These are phyloP conservation scores for Hystrix cristata DNA, from an alignment of 2,113 vertebrate species.

Conservation along the genomic window DNA sequence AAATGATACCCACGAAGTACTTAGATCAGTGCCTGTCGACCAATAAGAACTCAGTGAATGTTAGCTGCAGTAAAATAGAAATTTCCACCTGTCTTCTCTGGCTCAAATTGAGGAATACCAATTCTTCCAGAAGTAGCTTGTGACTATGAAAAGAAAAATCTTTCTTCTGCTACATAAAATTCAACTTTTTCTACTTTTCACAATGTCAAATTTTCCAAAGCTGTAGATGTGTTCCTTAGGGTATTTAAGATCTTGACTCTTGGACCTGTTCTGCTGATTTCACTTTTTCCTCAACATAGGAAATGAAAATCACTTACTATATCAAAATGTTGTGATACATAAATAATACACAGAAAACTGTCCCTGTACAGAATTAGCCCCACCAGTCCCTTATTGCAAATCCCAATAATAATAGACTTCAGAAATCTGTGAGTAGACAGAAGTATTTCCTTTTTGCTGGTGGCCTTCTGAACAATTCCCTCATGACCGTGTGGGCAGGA, in stretches of 20 bases:
- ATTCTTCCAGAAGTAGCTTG: neutral
- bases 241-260: neutral
- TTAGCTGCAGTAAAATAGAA: neutral
- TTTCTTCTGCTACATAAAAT: neutral
- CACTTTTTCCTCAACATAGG: neutral
- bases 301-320: neutral
- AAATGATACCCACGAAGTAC: neutral
- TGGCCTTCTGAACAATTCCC: neutral
- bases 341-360: neutral
- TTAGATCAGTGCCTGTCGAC: neutral
- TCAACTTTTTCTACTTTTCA: neutral
- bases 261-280: neutral
- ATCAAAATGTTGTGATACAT: neutral
- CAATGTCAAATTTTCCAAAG: conserved; percentile 5
- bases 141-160: neutral
- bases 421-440: neutral
- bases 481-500: neutral
- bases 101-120: neutral
- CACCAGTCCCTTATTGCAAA: neutral
- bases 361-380: neutral
- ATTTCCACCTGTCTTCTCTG: neutral
- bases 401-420: neutral
- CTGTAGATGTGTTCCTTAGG: neutral
- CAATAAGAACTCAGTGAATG: neutral
- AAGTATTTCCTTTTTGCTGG: neutral